Percentiles rank a stretch among this genome's conserved stretches.
Conservation (phyloP, 1,140 invertebrate genomes). For the Drosophila baimaii region DNA sequence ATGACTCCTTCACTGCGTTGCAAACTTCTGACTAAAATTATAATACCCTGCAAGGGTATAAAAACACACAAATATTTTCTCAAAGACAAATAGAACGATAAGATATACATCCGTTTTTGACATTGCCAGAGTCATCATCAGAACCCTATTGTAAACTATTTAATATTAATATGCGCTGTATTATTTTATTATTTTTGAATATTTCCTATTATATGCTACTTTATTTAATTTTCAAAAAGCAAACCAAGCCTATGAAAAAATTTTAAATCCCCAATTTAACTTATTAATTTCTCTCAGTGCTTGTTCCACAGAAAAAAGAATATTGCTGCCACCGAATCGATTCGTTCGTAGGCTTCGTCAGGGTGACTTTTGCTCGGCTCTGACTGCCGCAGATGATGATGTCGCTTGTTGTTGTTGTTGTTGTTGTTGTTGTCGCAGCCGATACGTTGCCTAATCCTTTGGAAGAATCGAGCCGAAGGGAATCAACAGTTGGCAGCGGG, state of each 20-base stretch:
- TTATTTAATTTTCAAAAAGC: background rate
- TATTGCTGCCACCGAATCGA: conserved; percentile 18
- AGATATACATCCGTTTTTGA: too few relatives aligned
- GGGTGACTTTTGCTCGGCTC: conserved; percentile 42
- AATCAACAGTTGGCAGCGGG: conserved; percentile 60
- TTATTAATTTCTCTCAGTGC: conserved; percentile 21
- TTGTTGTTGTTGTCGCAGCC: too few relatives aligned
- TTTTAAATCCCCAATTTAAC: too few relatives aligned
- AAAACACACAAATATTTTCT: too few relatives aligned
- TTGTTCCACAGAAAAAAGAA: conserved; percentile 5
- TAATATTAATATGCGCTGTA: too few relatives aligned
- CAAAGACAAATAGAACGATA: too few relatives aligned
- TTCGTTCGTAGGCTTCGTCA: conserved; percentile 33
- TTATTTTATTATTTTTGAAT: background rate
- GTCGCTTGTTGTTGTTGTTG: background rate
- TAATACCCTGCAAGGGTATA: too few relatives aligned
- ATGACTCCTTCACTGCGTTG: too few relatives aligned
- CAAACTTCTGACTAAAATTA: too few relatives aligned
- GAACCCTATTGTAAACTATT: too few relatives aligned
- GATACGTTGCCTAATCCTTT: conserved; percentile 60
- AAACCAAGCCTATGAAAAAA: background rate
- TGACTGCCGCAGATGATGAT: conserved; percentile 21
- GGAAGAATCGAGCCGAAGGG: conserved; percentile 8
- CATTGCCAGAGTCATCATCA: too few relatives aligned
- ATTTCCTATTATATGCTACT: background rate